Percentiles rank a stretch among this genome's conserved stretches.
Conservation (phyloP, 2,113 vertebrate species). For the Tupaia tana region DNA sequence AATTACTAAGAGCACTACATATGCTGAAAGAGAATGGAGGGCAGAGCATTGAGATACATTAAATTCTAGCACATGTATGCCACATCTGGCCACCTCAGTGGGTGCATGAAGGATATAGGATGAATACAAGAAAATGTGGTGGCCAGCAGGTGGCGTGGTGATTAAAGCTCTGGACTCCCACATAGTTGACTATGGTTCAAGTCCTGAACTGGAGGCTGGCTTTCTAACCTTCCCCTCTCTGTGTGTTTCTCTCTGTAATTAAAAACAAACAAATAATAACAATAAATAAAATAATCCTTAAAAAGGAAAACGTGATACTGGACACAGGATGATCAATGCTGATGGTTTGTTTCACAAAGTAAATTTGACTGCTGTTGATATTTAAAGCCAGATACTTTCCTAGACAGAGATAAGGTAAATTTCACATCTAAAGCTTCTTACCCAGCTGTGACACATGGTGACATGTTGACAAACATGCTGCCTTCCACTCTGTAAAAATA, state of each 20-base stretch:
- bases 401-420: constrained; percentile 40
- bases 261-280: too few species aligned
- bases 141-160: too few species aligned
- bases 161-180: too few species aligned
- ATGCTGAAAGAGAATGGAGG: not conserved
- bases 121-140: not conserved
- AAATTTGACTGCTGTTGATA: constrained; percentile 48
- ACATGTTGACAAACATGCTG: constrained; percentile 54
- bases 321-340: not conserved
- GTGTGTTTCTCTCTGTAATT: too few species aligned
- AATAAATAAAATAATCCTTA: too few species aligned
- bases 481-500: constrained; percentile 77
- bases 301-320: not conserved
- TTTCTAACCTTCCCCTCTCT: too few species aligned
- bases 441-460: constrained; percentile 10
- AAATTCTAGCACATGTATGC: not conserved
- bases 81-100: not conserved
- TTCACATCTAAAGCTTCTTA: constrained; percentile 69
- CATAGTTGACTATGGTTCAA: too few species aligned
- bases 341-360: constrained; percentile 22
- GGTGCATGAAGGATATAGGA: not conserved
- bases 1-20: not conserved
- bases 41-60: not conserved
- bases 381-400: constrained; percentile 25
- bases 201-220: too few species aligned